Evolutionary conservation across 1,140 invertebrate species (phyloP).

Genomic region (Diuraphis noxia): DNA sequence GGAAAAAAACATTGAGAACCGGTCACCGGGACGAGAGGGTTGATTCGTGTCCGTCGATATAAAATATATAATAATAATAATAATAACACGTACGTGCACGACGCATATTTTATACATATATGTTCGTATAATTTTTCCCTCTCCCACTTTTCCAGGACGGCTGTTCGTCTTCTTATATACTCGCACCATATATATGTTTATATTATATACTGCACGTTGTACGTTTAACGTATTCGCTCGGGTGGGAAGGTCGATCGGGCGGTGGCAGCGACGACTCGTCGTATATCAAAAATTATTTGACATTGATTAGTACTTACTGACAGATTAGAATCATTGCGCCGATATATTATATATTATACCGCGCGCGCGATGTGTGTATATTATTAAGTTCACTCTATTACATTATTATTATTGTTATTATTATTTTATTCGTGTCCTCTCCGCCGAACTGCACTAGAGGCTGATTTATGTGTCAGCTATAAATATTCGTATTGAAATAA

Average conservation of each 20-base stretch:
- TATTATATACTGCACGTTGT: background rate
- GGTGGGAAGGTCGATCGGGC: background rate
- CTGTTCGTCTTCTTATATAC: background rate
- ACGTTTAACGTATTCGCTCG: background rate
- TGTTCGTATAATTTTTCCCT: background rate
- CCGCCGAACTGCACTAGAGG: constrained; percentile 32
- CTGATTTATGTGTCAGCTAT: constrained; percentile 42
- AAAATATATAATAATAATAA: background rate
- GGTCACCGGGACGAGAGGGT: constrained; percentile 15
- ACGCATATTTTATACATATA: background rate
- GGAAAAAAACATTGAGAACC: background rate
- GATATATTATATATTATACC: background rate
- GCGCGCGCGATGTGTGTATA: background rate
- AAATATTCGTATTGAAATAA: constrained; percentile 36
- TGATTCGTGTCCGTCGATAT: background rate
- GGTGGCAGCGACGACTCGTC: constrained; percentile 5
- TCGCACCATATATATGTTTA: background rate
- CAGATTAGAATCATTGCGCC: constrained; percentile 45
- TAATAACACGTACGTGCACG: background rate
- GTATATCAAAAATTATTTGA: constrained; percentile 50
- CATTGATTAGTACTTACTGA: constrained; percentile 53
- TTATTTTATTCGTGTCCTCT: constrained; percentile 26
- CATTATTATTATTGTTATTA: constrained; percentile 23
- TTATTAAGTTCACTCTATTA: constrained; percentile 13
- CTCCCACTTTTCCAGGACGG: background rate